Conservation (phyloP, 1,140 invertebrate species). For the Ostrea edulis region DNA sequence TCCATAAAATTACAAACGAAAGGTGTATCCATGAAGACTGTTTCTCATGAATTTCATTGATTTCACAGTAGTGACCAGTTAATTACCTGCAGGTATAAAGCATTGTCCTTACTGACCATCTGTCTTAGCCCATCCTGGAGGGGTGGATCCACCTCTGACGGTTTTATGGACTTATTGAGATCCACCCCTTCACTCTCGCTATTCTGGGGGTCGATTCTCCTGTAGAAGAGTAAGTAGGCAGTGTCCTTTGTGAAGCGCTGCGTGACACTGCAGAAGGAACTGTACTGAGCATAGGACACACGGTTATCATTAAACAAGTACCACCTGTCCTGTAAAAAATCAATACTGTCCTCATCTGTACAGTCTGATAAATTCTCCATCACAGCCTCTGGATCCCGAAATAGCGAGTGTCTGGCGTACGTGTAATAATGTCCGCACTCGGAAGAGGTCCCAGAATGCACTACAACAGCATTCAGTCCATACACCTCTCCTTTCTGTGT, state of each 20-base stretch:
- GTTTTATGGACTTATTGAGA: slow-evolving; percentile 57
- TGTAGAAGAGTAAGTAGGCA: slow-evolving; percentile 91
- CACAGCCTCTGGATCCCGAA: slow-evolving; percentile 59
- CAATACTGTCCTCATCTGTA: slow-evolving; percentile 62
- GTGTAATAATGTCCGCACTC: slow-evolving; percentile 94
- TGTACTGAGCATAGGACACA: slow-evolving; percentile 84
- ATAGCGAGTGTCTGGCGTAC: slow-evolving; percentile 83
- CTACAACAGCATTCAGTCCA: slow-evolving; percentile 88
- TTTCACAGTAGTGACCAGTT: not conserved
- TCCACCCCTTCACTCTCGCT: slow-evolving; percentile 45
- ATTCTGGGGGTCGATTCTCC: slow-evolving; percentile 69
- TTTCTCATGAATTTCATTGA: too few species aligned
- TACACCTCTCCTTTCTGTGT: slow-evolving; percentile 80
- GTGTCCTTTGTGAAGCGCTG: slow-evolving; percentile 85
- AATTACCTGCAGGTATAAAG: slow-evolving; percentile 75
- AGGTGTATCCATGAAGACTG: too few species aligned
- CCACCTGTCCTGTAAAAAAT: slow-evolving; percentile 83
- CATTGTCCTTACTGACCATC: slow-evolving; percentile 80
- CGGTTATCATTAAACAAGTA: slow-evolving; percentile 90
- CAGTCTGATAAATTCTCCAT: slow-evolving; percentile 59
- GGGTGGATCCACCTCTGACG: slow-evolving; percentile 60
- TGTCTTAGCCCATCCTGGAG: slow-evolving; percentile 80
- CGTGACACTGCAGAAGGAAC: slow-evolving; percentile 83
- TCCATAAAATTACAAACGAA: too few species aligned
- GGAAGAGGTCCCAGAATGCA: slow-evolving; percentile 89